Evolutionary conservation across 1,140 invertebrate genomes (phyloP), one percentile per base, ranked within the genome.

Genomic region (Calephelis virginiensis): DNA sequence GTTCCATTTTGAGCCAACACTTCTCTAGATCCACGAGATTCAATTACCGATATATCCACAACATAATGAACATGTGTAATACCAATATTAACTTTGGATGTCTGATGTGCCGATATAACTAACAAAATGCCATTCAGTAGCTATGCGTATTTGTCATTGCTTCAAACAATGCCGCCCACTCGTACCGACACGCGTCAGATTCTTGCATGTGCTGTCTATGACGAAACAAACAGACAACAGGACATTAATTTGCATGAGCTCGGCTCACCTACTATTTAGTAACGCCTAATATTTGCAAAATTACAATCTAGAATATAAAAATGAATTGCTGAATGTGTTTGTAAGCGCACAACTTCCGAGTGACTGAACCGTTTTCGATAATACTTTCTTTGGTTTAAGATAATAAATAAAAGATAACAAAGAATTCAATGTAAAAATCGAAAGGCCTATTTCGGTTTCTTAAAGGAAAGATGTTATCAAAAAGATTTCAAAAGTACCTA

Each of bases 91-190:
- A 56, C 17, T 56, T 56, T 56, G 11, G 50, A 28, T 28, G 17
- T 11, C 50, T 13, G 50, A 56, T 56, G 50, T 56, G 28, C 50
- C 28, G 50, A 56, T 56, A 56, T 37, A 11, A 11, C 50, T 56
- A 56, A 56, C 50, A 56, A 56, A 56, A 37, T 12, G 28, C 50
- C 50, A 56, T 56, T 56, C 64, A 28, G 71, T 69, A 72, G 67
- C 71, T 38, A 47, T 60, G 53, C 62, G 40, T 66, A 69, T 70
- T 72, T 56, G 50, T 69, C 64, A 65, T 49, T 43, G 46, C 11
- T 47, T 69, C 60, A 76, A 71, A 76, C 74, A 76, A 76, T 76
- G 62, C 64, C 71, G 60, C 71, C 74, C 65, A 76, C 74, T 40
- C 53, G 63, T 40, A 40, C 13, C 45, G 59, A 64, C 63, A 66